Conservation (phyloP, 2,888 invertebrate genomes). For the Chesias legatella region DNA sequence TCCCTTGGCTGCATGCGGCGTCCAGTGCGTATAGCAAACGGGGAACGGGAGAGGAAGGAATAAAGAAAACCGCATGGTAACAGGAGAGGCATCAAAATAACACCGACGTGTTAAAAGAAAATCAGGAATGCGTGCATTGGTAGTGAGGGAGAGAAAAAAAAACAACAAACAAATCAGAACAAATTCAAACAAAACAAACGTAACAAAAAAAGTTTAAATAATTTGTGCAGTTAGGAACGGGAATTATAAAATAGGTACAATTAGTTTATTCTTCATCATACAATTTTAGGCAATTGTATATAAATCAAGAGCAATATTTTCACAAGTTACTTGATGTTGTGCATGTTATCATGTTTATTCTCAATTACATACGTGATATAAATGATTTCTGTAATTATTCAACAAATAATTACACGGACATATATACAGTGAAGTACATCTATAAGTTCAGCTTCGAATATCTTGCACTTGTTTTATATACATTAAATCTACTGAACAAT, state of each 20-base stretch:
- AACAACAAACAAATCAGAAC: slow-evolving; percentile 79
- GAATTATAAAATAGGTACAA: slow-evolving; percentile 69
- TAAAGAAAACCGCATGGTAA: slow-evolving; percentile 72
- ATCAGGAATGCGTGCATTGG: slow-evolving; percentile 71
- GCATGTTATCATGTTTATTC: no score
- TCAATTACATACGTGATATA: no score
- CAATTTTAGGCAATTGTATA: slow-evolving; percentile 53
- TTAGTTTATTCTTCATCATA: slow-evolving; percentile 74
- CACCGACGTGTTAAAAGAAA: slow-evolving; percentile 68
- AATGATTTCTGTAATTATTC: slow-evolving; percentile 9
- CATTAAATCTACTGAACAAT: slow-evolving; percentile 55
- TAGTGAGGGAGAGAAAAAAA: slow-evolving; percentile 70
- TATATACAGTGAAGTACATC: slow-evolving; percentile 21
- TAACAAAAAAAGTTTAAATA: slow-evolving; percentile 53
- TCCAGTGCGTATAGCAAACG: slow-evolving; percentile 68
- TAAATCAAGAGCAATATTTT: slow-evolving; percentile 66
- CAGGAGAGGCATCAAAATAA: slow-evolving; percentile 60
- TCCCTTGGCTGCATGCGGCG: slow-evolving; percentile 94
- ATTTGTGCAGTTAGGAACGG: slow-evolving; percentile 74
- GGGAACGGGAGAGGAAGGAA: slow-evolving; percentile 47
- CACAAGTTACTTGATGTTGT: no score
- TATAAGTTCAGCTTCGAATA: slow-evolving; percentile 12
- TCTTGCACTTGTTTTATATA: slow-evolving; percentile 65
- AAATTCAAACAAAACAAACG: slow-evolving; percentile 74
- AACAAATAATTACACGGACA: slow-evolving; percentile 11